phyloP scores from a whole-genome alignment of 2,888 invertebrate species.

The Cephus runcator region DNA sequence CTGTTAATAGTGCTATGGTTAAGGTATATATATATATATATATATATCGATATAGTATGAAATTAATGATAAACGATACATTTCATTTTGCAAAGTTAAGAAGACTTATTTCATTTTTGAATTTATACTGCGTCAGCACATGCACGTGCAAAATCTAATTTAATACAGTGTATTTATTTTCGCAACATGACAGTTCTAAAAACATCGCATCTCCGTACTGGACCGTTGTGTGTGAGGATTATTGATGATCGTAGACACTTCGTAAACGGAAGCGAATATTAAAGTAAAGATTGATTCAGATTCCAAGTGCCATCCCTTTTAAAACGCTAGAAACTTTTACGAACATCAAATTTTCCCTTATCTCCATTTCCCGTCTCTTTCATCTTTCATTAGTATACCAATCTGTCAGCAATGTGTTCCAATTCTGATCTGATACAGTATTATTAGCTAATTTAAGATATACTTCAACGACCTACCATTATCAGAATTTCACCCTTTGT shows the following conservation, averaged over 20 bases:
- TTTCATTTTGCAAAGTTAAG: background rate
- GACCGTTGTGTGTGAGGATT: background rate
- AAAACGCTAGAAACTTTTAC: background rate
- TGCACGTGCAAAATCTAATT: background rate
- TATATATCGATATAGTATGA: conserved; percentile 8
- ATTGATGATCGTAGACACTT: background rate
- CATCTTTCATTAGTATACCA: background rate
- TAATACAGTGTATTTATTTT: background rate
- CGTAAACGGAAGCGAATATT: background rate
- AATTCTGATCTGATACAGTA: background rate
- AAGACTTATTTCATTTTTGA: background rate
- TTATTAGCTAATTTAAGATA: background rate
- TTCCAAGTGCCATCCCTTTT: background rate
- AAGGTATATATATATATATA: conserved; percentile 70
- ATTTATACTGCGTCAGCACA: background rate
- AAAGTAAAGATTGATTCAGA: background rate
- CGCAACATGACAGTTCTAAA: background rate
- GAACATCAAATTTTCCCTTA: background rate
- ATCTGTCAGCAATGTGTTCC: background rate
- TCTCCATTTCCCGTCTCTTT: background rate
- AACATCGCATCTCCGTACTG: background rate
- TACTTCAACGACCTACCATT: background rate
- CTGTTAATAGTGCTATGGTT: conserved; percentile 91
- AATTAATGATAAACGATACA: background rate
- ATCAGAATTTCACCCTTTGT: background rate